Conservation (phyloP, 2,797 vertebrate genomes). For the Notolepis coatsorum region DNA sequence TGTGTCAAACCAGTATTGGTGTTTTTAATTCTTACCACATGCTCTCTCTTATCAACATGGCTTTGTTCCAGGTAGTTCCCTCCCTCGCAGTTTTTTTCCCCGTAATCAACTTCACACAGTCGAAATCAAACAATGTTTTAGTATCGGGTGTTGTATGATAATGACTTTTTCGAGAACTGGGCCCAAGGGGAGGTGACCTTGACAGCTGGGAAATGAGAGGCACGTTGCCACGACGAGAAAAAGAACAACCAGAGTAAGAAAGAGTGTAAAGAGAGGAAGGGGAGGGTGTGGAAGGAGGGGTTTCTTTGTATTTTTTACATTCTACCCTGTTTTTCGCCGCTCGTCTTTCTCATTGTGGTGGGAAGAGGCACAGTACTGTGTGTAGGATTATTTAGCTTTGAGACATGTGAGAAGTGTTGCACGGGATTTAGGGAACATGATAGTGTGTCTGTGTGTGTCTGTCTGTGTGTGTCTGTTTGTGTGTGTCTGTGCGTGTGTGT, state of each 20-base stretch:
- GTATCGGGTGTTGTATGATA: constrained; percentile 20
- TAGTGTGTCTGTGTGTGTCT: too few species aligned
- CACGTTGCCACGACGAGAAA: constrained; percentile 39
- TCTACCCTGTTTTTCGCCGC: constrained; percentile 31
- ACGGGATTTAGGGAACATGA: too few species aligned
- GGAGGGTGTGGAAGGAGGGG: constrained; percentile 33
- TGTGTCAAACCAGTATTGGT: too few species aligned
- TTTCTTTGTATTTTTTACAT: constrained; percentile 52
- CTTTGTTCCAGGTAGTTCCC: neutral
- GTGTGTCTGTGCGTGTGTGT: too few species aligned
- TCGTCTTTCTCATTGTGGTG: constrained; percentile 29
- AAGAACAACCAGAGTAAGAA: constrained; percentile 30
- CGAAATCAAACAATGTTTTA: constrained; percentile 32
- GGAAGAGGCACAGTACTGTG: neutral
- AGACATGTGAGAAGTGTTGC: too few species aligned
- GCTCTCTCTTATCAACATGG: neutral
- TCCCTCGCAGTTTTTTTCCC: too few species aligned
- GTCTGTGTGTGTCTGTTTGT: too few species aligned
- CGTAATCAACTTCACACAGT: constrained; percentile 14
- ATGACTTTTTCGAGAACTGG: constrained; percentile 51
- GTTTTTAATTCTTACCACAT: too few species aligned
- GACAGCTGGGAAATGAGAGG: constrained; percentile 71
- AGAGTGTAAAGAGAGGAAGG: constrained; percentile 5
- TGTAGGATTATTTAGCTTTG: neutral
- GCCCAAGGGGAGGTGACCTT: constrained; percentile 48